Base-by-base conservation (phyloP, 2,113 vertebrate genomes). In the Phylloscopus whistleri region DNA sequence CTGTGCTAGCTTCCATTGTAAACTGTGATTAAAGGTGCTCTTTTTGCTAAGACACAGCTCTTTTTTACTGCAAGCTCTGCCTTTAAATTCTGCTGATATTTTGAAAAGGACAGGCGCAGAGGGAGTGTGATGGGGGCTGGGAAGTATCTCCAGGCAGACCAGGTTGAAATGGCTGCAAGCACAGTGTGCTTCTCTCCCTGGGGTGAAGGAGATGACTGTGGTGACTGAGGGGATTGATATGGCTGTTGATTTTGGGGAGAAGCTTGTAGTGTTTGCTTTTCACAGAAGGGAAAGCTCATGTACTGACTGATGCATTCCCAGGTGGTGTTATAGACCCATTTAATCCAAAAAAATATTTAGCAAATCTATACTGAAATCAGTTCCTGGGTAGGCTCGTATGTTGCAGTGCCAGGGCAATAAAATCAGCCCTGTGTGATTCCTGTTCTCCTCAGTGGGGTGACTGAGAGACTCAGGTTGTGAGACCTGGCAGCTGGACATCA, bases 11-110 rank as follows among this genome's bases (percentile, higher is more conserved):
- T 95, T 77, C 88, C 83, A 41, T 58, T 60, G 74, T 73, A 93
- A 95, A 91, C 87, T 70, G 72, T 93, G 94, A 96, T 93, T 96
- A 94, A 96, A 94, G n/a, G 83, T 68, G 73, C 37, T 96, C 60
- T 92, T 96, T 96, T 93, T 86, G 70, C 88, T 79, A 93, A 87
- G 80, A 58, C 74, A 49, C 76, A 87, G 95, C 66, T 94, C 80
- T 95, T 96, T 92, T 92, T 96, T 83, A 84, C 83, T 96, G 95
- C 94, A 96, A 93, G 90, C 76, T 94, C 90, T 96, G 92, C 83
- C 90, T 96, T 87, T 93, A 92, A 89, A 89, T 97, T 96, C 76
- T 89, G 92, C 93, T 96, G 94, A 95, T 96, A 90, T 78, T 75
- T 75, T 41, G 90, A 72, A 96, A 95, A 95, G 68, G 73, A 64